A percentile compares a stretch with the other conserved stretches of the same genome.
Conservation (phyloP, 2,888 invertebrate species). For the Rotaria sp. region DNA sequence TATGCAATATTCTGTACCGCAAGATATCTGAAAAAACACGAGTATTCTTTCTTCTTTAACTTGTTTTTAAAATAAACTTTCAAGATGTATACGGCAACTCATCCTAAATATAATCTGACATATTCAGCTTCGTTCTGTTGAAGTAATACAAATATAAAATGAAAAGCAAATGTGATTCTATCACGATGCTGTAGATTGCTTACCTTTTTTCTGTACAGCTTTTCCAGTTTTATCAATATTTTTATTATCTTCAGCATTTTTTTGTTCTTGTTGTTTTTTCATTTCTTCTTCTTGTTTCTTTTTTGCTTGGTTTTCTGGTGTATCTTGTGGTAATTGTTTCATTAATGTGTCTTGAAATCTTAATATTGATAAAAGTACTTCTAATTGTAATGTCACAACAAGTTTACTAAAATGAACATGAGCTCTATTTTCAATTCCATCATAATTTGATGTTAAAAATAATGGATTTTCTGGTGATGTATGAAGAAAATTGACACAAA, state of each 20-base stretch:
- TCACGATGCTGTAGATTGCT: neutral
- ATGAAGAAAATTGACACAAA: neutral
- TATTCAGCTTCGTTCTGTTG: no score
- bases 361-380: slow-evolving; percentile 67
- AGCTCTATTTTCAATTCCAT: slow-evolving; percentile 68
- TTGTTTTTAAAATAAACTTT: no score
- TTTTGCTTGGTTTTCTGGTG: slow-evolving; percentile 37
- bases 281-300: neutral
- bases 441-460: slow-evolving; percentile 54
- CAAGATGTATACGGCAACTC: no score
- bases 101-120: no score
- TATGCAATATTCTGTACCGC: no score
- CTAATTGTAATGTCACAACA: slow-evolving; percentile 72
- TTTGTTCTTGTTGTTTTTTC: no score
- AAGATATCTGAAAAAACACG: no score
- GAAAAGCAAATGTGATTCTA: no score
- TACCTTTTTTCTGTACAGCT: neutral
- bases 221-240: neutral
- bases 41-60: no score
- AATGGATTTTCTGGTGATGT: slow-evolving; percentile 50
- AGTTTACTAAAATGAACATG: slow-evolving; percentile 71
- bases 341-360: slow-evolving; percentile 46
- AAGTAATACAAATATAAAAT: no score
- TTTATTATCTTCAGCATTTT: neutral
- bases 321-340: slow-evolving; percentile 20